Evolutionary conservation across 2,113 vertebrate species (phyloP).

Genomic region (Peromyscus californicus): DNA sequence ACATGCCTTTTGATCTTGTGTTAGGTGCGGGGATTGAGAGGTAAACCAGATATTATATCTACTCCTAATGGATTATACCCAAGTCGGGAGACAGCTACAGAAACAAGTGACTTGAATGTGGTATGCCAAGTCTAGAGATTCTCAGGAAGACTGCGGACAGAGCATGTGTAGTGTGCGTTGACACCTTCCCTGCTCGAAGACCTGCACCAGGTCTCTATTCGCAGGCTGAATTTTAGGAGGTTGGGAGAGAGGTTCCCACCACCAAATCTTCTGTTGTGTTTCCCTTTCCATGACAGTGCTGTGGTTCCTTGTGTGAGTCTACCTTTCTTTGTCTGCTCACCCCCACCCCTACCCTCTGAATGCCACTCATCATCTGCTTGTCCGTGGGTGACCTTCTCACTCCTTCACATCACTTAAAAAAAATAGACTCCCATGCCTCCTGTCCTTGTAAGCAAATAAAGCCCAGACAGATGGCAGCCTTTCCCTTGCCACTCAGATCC

Average conservation of each 20-base stretch:
- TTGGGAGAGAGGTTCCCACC: background rate
- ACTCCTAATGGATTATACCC: background rate
- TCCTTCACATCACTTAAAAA: background rate
- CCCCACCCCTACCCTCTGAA: background rate
- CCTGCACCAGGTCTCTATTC: background rate
- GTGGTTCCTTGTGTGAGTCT: background rate
- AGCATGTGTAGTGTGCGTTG: background rate
- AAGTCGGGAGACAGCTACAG: background rate
- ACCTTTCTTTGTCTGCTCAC: background rate
- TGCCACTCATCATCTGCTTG: background rate
- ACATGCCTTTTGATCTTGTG: background rate
- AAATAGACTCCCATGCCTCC: background rate
- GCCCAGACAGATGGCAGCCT: background rate
- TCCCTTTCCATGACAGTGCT: background rate
- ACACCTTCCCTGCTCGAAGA: background rate
- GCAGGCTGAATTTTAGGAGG: background rate
- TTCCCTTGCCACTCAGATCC: background rate
- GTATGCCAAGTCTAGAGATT: background rate
- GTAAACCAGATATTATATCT: background rate
- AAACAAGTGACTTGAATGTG: background rate
- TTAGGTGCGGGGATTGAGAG: background rate
- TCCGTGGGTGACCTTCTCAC: background rate
- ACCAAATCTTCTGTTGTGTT: background rate
- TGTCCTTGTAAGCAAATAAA: background rate
- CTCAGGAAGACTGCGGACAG: too few relatives aligned